Percentiles rank a stretch among this genome's conserved stretches.
phyloP scores from a whole-genome alignment of 2,797 vertebrate genomes.

The Coracias cyanogaster region DNA sequence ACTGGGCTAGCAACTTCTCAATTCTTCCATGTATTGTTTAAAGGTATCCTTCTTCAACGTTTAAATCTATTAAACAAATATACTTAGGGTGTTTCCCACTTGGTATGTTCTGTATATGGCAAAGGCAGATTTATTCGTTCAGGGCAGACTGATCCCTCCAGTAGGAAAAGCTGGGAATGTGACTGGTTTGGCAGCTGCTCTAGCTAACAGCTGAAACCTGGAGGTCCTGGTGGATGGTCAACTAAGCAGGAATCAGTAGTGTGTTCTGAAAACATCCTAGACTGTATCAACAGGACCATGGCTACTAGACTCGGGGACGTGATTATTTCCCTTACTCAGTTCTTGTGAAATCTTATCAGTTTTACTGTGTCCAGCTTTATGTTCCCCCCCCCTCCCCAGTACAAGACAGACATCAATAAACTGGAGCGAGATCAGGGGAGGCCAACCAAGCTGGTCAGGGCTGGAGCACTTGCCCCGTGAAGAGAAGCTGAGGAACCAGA shows the following conservation, averaged over 20 bases:
- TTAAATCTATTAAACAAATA: background rate
- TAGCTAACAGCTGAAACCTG: background rate
- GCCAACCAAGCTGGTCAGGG: background rate
- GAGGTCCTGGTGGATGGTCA: background rate
- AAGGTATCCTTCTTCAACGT: background rate
- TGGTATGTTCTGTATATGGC: background rate
- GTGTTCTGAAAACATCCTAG: background rate
- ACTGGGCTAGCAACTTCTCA: background rate
- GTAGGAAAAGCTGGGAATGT: background rate
- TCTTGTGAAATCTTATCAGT: background rate
- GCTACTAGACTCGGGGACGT: background rate
- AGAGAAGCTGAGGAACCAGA: background rate
- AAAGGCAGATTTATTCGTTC: background rate
- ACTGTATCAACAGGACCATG: background rate
- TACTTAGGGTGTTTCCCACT: background rate
- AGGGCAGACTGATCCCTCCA: background rate
- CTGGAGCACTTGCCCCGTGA: background rate
- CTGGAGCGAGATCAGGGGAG: background rate
- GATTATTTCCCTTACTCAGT: background rate
- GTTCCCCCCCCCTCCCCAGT: background rate
- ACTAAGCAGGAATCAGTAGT: background rate
- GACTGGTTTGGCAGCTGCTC: background rate
- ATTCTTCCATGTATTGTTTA: background rate
- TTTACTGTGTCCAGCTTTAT: background rate
- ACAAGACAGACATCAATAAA: background rate